Conservation (phyloP, 2,888 invertebrate genomes). For the Drosophila multiciliata region DNA sequence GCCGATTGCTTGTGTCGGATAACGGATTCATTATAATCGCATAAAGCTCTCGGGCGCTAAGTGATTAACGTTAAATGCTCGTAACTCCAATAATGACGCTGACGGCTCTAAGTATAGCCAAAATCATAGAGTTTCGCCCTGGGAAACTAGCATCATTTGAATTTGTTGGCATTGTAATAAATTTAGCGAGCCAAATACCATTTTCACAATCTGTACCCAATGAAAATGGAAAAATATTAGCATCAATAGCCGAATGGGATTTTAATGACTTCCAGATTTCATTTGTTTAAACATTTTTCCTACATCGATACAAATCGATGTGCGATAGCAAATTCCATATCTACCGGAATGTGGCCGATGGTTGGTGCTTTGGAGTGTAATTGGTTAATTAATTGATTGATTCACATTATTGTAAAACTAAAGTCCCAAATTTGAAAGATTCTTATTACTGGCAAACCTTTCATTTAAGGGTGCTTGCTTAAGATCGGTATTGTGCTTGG, state of each 20-base stretch:
- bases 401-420: not conserved
- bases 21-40: slow-evolving; percentile 52
- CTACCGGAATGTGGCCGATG: not conserved
- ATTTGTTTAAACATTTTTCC: not conserved
- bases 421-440: not conserved
- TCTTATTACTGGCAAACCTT: not conserved
- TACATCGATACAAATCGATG: not conserved
- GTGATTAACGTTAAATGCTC: slow-evolving; percentile 19
- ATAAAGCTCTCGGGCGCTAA: slow-evolving; percentile 18
- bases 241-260: not conserved
- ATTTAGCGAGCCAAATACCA: not conserved
- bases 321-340: not conserved
- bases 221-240: not conserved
- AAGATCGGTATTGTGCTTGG: not conserved
- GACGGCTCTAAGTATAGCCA: no score
- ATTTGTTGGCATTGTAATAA: not conserved
- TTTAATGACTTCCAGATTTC: not conserved
- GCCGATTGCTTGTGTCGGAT: slow-evolving; percentile 18
- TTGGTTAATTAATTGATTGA: not conserved
- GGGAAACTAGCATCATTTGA: not conserved
- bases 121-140: not conserved
- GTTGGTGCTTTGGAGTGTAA: not conserved
- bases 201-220: not conserved
- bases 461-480: not conserved
- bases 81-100: not conserved